These are phyloP conservation scores for Dryadula phaetusa DNA, from an alignment of 2,888 invertebrate genomes.

Conservation along the genomic window DNA sequence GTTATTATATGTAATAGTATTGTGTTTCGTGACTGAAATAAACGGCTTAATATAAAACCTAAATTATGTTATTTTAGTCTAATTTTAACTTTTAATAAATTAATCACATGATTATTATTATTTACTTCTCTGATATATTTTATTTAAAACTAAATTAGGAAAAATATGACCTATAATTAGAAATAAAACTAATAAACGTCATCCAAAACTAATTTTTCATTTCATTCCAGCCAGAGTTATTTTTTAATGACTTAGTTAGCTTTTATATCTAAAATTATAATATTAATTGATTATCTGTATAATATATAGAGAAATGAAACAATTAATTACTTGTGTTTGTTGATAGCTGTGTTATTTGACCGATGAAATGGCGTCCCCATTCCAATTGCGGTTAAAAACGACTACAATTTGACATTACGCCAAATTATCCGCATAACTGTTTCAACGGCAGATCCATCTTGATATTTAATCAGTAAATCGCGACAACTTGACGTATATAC, in stretches of 20 bases:
- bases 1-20: not conserved
- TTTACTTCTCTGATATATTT: not conserved
- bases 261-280: not conserved
- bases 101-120: not conserved
- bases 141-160: not conserved
- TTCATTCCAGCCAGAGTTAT: not conserved
- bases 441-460: constrained; percentile 62
- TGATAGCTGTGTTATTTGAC: constrained; percentile 27
- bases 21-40: constrained; percentile 8
- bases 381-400: constrained; percentile 29
- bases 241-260: no score
- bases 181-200: not conserved
- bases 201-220: not conserved
- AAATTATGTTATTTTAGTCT: not conserved
- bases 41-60: not conserved
- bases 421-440: constrained; percentile 64
- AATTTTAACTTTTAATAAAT: constrained; percentile 1
- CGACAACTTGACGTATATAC: constrained; percentile 66
- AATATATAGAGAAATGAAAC: constrained; percentile 20
- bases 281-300: not conserved
- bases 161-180: no score
- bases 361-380: constrained; percentile 33
- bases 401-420: constrained; percentile 54
- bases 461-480: constrained; percentile 57
- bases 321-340: constrained; percentile 21